These are phyloP conservation scores for Acrobasis suavella DNA, from an alignment of 2,888 invertebrate genomes.

Conservation along the genomic window DNA sequence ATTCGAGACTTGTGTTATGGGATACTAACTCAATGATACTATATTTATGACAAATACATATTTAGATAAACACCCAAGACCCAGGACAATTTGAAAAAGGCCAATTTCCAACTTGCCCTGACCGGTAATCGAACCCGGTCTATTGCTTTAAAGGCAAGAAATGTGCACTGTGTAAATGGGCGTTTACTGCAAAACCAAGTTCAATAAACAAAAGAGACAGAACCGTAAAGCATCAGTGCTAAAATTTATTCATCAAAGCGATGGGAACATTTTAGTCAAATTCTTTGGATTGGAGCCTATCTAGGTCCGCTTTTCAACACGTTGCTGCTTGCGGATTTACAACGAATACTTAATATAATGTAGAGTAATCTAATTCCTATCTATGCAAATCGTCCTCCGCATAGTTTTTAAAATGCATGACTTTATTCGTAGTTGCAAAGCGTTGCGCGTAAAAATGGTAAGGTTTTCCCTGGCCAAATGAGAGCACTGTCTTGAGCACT, in stretches of 20 bases:
- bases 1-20: too few relatives aligned
- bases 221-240: neutral
- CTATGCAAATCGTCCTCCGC: conserved; percentile 57
- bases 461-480: conserved; percentile 72
- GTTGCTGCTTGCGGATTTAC: conserved; percentile 16
- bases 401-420: conserved; percentile 61
- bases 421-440: conserved; percentile 72
- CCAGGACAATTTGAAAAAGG: too few relatives aligned
- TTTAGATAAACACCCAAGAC: too few relatives aligned
- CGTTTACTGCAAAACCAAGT: too few relatives aligned
- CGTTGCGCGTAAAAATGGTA: conserved; percentile 71
- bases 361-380: conserved; percentile 59
- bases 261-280: neutral
- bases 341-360: conserved; percentile 36
- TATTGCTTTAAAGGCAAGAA: too few relatives aligned
- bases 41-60: too few relatives aligned
- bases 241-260: neutral
- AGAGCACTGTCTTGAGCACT: conserved; percentile 70
- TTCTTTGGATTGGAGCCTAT: neutral
- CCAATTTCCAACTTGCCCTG: too few relatives aligned
- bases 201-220: neutral
- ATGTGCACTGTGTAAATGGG: too few relatives aligned
- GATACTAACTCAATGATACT: too few relatives aligned
- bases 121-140: too few relatives aligned
- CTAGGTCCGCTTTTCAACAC: conserved; percentile 21